phyloP scores from a whole-genome alignment of 2,113 vertebrate species.

The Calidris pygmaea region DNA sequence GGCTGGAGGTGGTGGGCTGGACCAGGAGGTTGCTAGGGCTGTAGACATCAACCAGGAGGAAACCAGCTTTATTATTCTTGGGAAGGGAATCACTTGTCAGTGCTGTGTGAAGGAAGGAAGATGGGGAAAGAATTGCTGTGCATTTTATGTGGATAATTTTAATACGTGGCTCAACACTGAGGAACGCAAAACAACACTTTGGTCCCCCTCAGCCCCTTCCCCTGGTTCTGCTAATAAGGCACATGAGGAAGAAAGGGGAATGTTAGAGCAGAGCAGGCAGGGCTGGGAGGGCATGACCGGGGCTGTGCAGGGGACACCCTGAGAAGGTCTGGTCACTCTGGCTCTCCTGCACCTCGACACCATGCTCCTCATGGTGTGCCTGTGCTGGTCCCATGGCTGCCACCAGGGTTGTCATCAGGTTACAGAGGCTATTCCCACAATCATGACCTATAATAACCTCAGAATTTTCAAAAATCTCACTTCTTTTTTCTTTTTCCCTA shows the following conservation, averaged over 20 bases:
- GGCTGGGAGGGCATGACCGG: too few species aligned
- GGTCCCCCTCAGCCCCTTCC: not conserved
- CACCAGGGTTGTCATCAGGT: not conserved
- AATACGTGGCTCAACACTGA: not conserved
- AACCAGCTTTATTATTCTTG: not conserved
- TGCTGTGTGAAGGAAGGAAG: not conserved
- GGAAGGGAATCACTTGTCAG: not conserved
- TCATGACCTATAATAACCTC: not conserved
- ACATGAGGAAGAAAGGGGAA: not conserved
- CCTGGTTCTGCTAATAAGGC: not conserved
- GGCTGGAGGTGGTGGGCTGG: not conserved
- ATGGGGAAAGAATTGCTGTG: not conserved
- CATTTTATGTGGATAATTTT: not conserved
- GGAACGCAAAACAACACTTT: not conserved
- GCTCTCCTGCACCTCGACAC: not conserved
- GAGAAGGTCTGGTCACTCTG: not conserved
- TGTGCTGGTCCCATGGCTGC: not conserved
- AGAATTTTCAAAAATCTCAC: not conserved
- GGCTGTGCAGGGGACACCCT: not conserved
- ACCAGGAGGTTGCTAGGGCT: not conserved
- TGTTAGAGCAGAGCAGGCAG: not conserved
- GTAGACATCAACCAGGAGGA: not conserved
- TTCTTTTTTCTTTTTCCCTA: not conserved
- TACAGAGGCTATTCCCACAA: not conserved
- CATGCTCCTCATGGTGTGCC: accelerated